Evolutionary conservation across 2,797 vertebrate genomes (phyloP), one percentile per base, ranked within the genome.

Genomic region (Alca torda): DNA sequence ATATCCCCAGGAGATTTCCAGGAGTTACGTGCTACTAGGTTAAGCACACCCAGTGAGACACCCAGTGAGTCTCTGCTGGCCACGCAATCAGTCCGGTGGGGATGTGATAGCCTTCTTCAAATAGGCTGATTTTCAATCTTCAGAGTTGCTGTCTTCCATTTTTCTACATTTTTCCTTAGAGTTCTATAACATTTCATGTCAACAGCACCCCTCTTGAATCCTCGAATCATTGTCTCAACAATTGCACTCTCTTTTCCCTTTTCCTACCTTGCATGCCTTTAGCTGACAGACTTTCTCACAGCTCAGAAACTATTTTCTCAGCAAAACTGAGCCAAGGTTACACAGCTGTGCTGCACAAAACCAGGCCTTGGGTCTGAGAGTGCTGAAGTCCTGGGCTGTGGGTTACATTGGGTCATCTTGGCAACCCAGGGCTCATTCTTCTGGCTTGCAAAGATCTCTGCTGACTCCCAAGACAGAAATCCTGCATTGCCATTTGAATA

Each of bases 321-420:
- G 86, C 88, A 90, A 77, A 94, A 16, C 50, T 5, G 39, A 87
- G 93, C 96, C 95, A 94, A 94, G 95, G 86, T 93, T 84, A 87
- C 81, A 11, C 95, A 96, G 95, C 93, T 97, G 95, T n/a, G 86
- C 93, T 87, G 67, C 90, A 76, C 95, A 70, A 72, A 70, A 59
- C 33, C 83, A 73, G 45, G 83, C 59, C 54, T 35, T 26, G 67
- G 76, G 64, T 80, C 93, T 56, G 48, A 35, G 41, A 43, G 25
- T 25, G 28, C 43, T 20, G 20, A 90, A 23, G 50, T 90, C 57
- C 92, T 75, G 76, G 65, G 26, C 70, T 65, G 39, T 3, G 59
- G 96, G 93, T 95, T 87, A 95, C 56, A 0, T 5, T 73, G 93
- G 96, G 95, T 96, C 94, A 96, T 83, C 87, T 57, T 96, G 95